Evolutionary conservation across 2,888 invertebrate species (phyloP).

Genomic region (Poecilus cupreus): DNA sequence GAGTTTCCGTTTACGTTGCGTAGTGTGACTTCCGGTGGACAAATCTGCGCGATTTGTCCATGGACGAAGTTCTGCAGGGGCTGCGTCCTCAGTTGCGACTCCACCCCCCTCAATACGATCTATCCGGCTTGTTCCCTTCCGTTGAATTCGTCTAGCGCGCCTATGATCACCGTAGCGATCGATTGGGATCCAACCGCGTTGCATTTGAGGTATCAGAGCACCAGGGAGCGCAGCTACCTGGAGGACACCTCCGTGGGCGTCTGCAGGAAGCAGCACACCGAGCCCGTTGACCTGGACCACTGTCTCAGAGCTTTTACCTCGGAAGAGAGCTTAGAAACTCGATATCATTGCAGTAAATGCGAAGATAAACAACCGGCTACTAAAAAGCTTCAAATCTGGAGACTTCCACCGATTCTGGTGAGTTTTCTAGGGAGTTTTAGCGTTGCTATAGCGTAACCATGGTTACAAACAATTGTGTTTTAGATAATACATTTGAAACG

Average conservation of each 20-base stretch:
- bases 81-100: constrained; percentile 85
- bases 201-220: constrained; percentile 84
- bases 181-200: constrained; percentile 97
- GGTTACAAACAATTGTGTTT: too few species aligned
- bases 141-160: background rate
- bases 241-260: constrained; percentile 85
- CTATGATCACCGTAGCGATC: constrained; percentile 79
- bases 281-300: constrained; percentile 88
- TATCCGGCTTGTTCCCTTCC: background rate
- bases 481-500: constrained; percentile 94
- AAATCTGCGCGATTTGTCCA: constrained; percentile 85
- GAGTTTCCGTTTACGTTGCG: constrained; percentile 94
- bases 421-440: constrained; percentile 65
- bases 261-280: constrained; percentile 83
- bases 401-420: constrained; percentile 91
- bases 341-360: constrained; percentile 90
- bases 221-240: constrained; percentile 75
- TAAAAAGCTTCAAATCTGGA: constrained; percentile 94
- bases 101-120: constrained; percentile 62
- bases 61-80: constrained; percentile 91
- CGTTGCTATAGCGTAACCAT: too few species aligned
- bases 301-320: constrained; percentile 93
- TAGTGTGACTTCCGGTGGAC: constrained; percentile 83
- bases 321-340: constrained; percentile 89
- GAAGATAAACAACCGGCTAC: constrained; percentile 88